phyloP scores from a whole-genome alignment of 1,140 invertebrate genomes.

The Agrilus planipennis region DNA sequence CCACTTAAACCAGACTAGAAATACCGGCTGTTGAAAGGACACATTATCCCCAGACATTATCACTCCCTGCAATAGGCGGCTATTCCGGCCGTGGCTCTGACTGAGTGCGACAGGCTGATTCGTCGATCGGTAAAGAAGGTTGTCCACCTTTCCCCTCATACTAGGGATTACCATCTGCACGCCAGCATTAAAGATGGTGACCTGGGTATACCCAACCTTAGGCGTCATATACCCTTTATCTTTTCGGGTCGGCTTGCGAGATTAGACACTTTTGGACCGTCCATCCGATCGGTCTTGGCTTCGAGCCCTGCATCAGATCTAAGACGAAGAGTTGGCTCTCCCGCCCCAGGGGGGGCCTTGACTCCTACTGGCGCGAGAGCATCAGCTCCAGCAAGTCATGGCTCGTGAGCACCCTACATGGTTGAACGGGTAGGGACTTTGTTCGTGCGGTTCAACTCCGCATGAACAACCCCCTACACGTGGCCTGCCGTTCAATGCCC shows the following conservation, averaged over 20 bases:
- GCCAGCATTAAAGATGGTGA: constrained; percentile 16
- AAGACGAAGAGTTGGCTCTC: background rate
- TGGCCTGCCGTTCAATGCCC: constrained; percentile 9
- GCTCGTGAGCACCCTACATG: constrained; percentile 3
- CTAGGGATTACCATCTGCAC: constrained; percentile 12
- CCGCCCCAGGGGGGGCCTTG: background rate
- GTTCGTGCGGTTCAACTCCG: constrained; percentile 14
- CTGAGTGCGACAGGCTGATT: constrained; percentile 14
- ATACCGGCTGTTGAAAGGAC: constrained; percentile 2
- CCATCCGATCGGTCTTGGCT: background rate
- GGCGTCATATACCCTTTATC: constrained; percentile 5
- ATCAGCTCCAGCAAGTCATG: constrained; percentile 5
- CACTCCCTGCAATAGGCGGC: constrained; percentile 15
- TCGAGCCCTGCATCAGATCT: background rate
- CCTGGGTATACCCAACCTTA: constrained; percentile 12
- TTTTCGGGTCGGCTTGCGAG: background rate
- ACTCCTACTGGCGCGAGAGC: background rate
- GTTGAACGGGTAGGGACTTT: constrained; percentile 13
- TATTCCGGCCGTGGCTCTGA: constrained; percentile 5
- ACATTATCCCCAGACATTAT: constrained; percentile 12
- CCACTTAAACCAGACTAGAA: constrained; percentile 29
- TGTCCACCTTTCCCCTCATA: constrained; percentile 14
- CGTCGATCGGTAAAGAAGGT: constrained; percentile 5
- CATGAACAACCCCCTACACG: constrained; percentile 11
- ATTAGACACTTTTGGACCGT: background rate